These are phyloP conservation scores for Centrocercus urophasianus DNA, from an alignment of 2,113 vertebrate species.

Conservation along the genomic window DNA sequence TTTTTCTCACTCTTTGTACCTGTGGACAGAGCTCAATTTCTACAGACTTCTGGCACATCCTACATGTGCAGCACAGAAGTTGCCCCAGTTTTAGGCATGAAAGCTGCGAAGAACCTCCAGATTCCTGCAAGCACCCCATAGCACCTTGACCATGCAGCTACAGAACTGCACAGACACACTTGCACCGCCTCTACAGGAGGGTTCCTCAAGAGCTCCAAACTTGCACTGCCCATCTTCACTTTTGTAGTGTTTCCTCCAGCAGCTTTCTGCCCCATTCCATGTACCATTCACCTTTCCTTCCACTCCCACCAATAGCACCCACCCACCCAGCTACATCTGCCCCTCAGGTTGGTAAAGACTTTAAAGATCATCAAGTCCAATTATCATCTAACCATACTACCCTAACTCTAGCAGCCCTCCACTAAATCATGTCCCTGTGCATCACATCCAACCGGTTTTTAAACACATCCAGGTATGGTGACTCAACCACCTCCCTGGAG, in stretches of 20 bases:
- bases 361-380: too few species aligned
- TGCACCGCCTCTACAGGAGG: rapidly evolving
- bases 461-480: too few species aligned
- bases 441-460: too few species aligned
- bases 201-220: background rate
- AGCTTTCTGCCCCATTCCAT: background rate
- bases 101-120: background rate
- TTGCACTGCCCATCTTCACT: background rate
- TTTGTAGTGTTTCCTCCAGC: background rate
- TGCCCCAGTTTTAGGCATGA: background rate
- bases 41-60: background rate
- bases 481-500: too few species aligned
- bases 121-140: background rate
- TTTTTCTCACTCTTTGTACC: background rate
- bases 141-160: rapidly evolving
- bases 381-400: too few species aligned
- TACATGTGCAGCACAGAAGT: too few species aligned
- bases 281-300: background rate
- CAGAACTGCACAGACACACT: background rate
- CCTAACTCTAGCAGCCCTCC: too few species aligned
- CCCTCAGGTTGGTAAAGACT: background rate
- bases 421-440: too few species aligned
- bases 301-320: background rate
- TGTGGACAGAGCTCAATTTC: rapidly evolving
- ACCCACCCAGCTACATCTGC: background rate